Base-by-base conservation (phyloP, 2,113 vertebrate species). In the Mormyrus iriodes region DNA sequence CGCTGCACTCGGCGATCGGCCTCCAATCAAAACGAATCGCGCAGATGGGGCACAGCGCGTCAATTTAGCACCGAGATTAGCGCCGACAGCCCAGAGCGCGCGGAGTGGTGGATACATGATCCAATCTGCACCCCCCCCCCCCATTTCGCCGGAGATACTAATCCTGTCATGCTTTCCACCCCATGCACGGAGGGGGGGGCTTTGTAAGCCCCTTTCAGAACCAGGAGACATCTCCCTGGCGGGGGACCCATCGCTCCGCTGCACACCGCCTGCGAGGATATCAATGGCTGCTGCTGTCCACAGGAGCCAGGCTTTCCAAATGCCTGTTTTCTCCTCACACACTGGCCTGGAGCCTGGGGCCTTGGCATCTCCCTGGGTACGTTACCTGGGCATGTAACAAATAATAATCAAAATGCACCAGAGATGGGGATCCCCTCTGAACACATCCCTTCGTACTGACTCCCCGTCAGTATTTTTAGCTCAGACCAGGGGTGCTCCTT, bases 51-150 rank as follows among this genome's bases (percentile, higher is more conserved):
- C 69, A 52, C 86, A 19, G 89, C 1, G 69, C 44, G 39, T 90
- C 89, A 88, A 42, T 83, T 82, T 79, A 82, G 86, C 51, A 3
- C 58, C 31, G 49, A 82, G 86, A 90, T 90, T 51, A 87, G 76
- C 27, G 21, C 24, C 55, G 89, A 88, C 89, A 88, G 89, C 89
- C 55, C 86, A 58, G 42, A 49, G 86, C 8, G 3, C 49, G 51
- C 19, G 4, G 85, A 52, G 85, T 31, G 49, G 19, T 5, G n/a
- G 73, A 53, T 51, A 69, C 89, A 88, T 90, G 87, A 90, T 90
- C 84, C 87, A 90, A 88, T 90, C 87, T 82, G 48, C 52, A 1
- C 19, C 4, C 61, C 44, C 13, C 46, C 4, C 24, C 69, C 39
- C 31, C 19, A 39, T 48, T 53, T 24, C 76, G 24, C 42, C 27